phyloP scores from a whole-genome alignment of 2,797 vertebrate genomes.

The Protonibea diacanthus region DNA sequence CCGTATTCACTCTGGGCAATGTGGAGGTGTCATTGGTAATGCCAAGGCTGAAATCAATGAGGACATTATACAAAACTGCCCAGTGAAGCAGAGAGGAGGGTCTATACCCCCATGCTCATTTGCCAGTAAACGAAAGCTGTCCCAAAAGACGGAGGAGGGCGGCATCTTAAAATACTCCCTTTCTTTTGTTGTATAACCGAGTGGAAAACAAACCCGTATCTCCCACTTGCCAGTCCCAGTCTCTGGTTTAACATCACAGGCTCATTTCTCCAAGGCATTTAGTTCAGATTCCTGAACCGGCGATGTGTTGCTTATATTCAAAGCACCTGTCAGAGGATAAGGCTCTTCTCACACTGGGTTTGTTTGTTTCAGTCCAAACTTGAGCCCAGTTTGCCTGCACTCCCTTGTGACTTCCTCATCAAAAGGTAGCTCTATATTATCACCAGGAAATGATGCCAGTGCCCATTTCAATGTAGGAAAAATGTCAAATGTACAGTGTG shows the following conservation, averaged over 20 bases:
- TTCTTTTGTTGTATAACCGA: constrained; percentile 52
- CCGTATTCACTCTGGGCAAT: constrained; percentile 57
- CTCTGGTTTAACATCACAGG: constrained; percentile 38
- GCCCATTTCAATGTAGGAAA: background rate
- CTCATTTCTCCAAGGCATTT: constrained; percentile 16
- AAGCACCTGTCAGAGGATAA: constrained; percentile 29
- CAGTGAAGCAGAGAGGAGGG: constrained; percentile 60
- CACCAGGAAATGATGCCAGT: background rate
- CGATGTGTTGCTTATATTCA: constrained; percentile 5
- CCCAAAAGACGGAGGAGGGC: constrained; percentile 56
- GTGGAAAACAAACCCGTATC: constrained; percentile 49
- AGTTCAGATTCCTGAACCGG: constrained; percentile 8
- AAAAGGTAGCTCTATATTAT: background rate
- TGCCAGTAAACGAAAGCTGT: constrained; percentile 55
- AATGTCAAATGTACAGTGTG: background rate
- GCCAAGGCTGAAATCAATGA: constrained; percentile 69
- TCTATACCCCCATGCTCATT: constrained; percentile 36
- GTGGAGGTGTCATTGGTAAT: constrained; percentile 66
- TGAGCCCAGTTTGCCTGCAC: background rate
- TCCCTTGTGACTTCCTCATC: background rate
- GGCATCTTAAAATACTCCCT: constrained; percentile 61
- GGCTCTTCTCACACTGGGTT: constrained; percentile 6
- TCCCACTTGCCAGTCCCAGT: constrained; percentile 30
- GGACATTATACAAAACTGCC: constrained; percentile 52
- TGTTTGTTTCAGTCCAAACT: constrained; percentile 21